Evolutionary conservation across 2,797 vertebrate species (phyloP).

Genomic region (Myotis planiceps): DNA sequence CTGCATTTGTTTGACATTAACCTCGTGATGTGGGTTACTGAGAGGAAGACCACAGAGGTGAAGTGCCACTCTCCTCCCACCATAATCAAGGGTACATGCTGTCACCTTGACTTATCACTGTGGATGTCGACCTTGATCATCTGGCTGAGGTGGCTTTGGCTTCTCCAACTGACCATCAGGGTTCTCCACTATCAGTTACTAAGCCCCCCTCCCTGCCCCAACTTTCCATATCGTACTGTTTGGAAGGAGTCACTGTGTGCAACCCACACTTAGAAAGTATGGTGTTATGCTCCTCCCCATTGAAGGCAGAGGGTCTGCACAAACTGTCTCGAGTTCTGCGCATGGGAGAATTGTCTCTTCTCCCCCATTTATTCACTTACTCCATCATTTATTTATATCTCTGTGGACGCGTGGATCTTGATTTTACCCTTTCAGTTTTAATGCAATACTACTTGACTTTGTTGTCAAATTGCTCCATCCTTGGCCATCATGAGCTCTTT

Average conservation of each 20-base stretch:
- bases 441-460: neutral
- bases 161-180: neutral
- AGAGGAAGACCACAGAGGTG: neutral
- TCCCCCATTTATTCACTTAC: neutral
- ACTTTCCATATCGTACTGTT: fast-evolving
- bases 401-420: neutral
- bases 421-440: neutral
- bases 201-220: fast-evolving
- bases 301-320: neutral
- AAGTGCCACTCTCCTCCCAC: neutral
- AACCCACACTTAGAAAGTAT: too few relatives aligned
- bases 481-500: neutral
- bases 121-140: fast-evolving
- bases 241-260: neutral
- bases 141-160: neutral
- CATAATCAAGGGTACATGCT: fast-evolving
- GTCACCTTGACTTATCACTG: fast-evolving
- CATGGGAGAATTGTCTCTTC: neutral
- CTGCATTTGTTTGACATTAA: neutral
- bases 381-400: neutral
- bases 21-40: neutral
- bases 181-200: neutral
- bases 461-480: too few relatives aligned
- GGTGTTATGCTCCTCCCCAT: too few relatives aligned
- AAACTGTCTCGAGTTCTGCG: neutral